Percentiles rank a stretch among this genome's conserved stretches.
Evolutionary conservation across 2,888 invertebrate species (phyloP).

Genomic region (Atethmia centrago): DNA sequence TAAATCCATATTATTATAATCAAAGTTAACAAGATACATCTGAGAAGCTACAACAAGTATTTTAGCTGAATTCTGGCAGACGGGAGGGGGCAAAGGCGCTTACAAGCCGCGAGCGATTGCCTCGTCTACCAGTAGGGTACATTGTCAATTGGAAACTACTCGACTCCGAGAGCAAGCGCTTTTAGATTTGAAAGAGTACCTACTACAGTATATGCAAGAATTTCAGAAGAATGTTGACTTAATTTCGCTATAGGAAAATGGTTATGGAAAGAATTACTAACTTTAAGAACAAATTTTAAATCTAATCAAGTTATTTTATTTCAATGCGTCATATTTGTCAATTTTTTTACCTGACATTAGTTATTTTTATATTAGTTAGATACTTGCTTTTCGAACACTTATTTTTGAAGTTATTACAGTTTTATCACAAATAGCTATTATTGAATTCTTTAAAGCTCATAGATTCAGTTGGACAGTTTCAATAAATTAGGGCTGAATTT

Average conservation of each 20-base stretch:
- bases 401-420: not conserved
- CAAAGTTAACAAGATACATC: constrained; percentile 62
- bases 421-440: not conserved
- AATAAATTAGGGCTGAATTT: too few species aligned
- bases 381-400: not conserved
- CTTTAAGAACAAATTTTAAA: not conserved
- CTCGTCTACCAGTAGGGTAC: constrained; percentile 80
- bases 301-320: not conserved
- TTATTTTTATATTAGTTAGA: too few species aligned
- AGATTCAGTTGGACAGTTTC: too few species aligned
- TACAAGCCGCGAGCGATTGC: constrained; percentile 84
- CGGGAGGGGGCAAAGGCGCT: constrained; percentile 76
- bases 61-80: constrained; percentile 70
- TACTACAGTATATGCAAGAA: constrained; percentile 70
- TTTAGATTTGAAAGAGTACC: constrained; percentile 86
- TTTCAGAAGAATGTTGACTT: constrained; percentile 51
- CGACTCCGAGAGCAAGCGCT: constrained; percentile 81
- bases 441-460: too few species aligned
- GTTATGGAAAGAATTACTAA: not conserved
- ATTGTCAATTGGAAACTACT: constrained; percentile 89
- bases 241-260: not conserved
- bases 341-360: too few species aligned
- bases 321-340: too few species aligned
- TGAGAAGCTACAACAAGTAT: constrained; percentile 66
- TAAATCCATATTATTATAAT: constrained; percentile 57